Base-by-base conservation (phyloP, 2,888 invertebrate species). In the Archips xylosteana region DNA sequence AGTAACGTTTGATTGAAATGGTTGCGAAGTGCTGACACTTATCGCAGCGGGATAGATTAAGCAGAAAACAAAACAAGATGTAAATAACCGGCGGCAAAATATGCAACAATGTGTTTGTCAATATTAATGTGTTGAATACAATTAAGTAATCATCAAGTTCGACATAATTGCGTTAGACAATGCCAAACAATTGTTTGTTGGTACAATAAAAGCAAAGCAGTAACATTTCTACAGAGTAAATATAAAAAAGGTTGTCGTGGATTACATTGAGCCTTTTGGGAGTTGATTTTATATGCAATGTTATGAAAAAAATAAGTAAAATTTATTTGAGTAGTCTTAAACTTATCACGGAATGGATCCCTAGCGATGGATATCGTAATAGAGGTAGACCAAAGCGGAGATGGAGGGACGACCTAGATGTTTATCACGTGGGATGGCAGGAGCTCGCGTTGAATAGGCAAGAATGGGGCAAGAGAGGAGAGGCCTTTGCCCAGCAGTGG, bases 131-230 rank as follows among this genome's bases (percentile, higher is more conserved):
- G 65, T 12, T 60, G 49, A 66, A 60, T 57, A 63, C 62, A 72
- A 72, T 62, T 63, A 67, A 72, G 62, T 72, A 57, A 57, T 72
- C 62, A 68, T 68, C 54, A 47, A 57, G 47, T 63, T 68, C 47
- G 62, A 62, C 57, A 57, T 63, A 57, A 72, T 72, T 72, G 67
- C 67, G 36, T 36, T 68, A 67, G 62, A 57, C 67, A 72, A 71
- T 65, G 62, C 23, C 13, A 62, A 62, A 36, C 63, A 68, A 73
- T 74, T 65, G 64, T 71, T 68, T 68, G 64, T 54, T 23, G 23
- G 23, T 62, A 65, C 61, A 65, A 57, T 32, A 32, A 32, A 57
- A 39, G 6, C 1, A 39, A 39, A 32, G 23, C 12, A 10, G 23
- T 23, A 54, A 23, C 9, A 23, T 54, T 54, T 54, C 54, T n/a